A percentile compares a stretch with the other conserved stretches of the same genome.
These are phyloP conservation scores for Calameuta idolon DNA, from an alignment of 2,888 invertebrate species.

Conservation along the genomic window DNA sequence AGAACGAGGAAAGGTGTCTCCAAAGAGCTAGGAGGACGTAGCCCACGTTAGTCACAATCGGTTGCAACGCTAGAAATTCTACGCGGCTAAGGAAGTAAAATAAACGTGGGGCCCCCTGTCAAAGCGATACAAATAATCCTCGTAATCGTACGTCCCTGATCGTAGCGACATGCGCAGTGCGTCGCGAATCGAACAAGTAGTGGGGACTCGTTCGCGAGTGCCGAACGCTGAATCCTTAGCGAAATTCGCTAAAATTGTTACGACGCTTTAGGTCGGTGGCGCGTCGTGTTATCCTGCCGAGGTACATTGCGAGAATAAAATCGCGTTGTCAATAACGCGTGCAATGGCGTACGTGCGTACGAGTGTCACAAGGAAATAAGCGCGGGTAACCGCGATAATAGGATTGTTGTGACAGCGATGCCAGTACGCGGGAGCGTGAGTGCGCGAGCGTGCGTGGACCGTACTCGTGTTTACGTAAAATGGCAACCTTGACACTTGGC, in stretches of 20 bases:
- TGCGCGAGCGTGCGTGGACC: slow-evolving; percentile 16
- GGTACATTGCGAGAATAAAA: not conserved
- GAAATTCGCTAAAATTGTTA: slow-evolving; percentile 37
- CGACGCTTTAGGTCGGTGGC: slow-evolving; percentile 6
- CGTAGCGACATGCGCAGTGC: slow-evolving; percentile 46
- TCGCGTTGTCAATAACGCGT: not conserved
- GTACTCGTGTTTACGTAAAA: slow-evolving; percentile 43
- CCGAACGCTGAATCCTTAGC: slow-evolving; percentile 47
- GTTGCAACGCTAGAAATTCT: not conserved
- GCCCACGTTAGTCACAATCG: not conserved
- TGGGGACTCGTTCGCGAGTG: slow-evolving; percentile 49
- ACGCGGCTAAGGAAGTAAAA: not conserved
- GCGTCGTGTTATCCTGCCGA: not conserved
- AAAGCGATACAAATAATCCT: slow-evolving; percentile 2
- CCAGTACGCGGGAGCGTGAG: slow-evolving; percentile 23
- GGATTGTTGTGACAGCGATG: slow-evolving; percentile 56
- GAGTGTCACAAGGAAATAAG: slow-evolving; percentile 44
- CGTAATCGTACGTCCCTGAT: slow-evolving; percentile 29
- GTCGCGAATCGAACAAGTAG: slow-evolving; percentile 56
- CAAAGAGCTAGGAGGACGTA: not conserved
- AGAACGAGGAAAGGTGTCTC: not conserved
- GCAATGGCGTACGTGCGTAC: slow-evolving; percentile 14
- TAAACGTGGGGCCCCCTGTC: not conserved
- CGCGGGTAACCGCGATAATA: slow-evolving; percentile 41
- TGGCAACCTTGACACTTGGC: slow-evolving; percentile 64